Percentiles rank a stretch among this genome's conserved stretches.
Conservation (phyloP, 1,140 invertebrate genomes). For the Pectinophora gossypiella region DNA sequence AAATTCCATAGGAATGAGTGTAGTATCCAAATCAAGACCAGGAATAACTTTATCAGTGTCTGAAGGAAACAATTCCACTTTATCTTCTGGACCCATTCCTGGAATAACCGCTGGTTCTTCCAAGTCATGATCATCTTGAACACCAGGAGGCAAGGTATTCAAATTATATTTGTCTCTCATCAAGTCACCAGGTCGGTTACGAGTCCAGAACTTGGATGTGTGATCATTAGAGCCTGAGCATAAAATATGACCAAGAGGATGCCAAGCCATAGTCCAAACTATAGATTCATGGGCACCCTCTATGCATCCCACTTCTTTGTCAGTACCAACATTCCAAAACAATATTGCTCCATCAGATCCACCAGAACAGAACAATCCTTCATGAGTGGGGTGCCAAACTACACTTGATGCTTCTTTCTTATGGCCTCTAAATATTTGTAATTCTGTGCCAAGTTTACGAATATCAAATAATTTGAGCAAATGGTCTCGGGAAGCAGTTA, state of each 20-base stretch:
- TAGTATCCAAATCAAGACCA: constrained; percentile 89
- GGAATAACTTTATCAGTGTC: constrained; percentile 84
- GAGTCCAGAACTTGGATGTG: constrained; percentile 99
- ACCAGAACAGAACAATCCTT: constrained; percentile 96
- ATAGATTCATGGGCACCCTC: constrained; percentile 99
- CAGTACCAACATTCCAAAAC: constrained; percentile 98
- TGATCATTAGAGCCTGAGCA: constrained; percentile 99
- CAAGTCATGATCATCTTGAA: constrained; percentile 73
- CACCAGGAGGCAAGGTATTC: constrained; percentile 91
- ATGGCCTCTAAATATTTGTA: constrained; percentile 98
- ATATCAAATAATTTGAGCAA: constrained; percentile 99
- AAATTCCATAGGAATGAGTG: constrained; percentile 75
- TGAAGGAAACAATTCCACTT: constrained; percentile 81
- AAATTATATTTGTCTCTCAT: constrained; percentile 98
- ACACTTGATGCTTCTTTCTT: constrained; percentile 99
- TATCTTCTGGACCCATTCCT: constrained; percentile 96
- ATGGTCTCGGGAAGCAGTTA: constrained; percentile 99
- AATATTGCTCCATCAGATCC: constrained; percentile 98
- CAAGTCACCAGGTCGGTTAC: constrained; percentile 97
- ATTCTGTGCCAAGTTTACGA: constrained; percentile 93
- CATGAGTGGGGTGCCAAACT: constrained; percentile 98
- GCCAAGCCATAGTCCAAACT: constrained; percentile 99
- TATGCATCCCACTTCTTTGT: constrained; percentile 98
- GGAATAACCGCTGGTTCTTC: constrained; percentile 90
- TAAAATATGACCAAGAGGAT: constrained; percentile 98